A percentile compares a stretch with the other conserved stretches of the same genome.
phyloP scores from a whole-genome alignment of 1,140 invertebrate genomes.

The Bombus soroeensis region DNA sequence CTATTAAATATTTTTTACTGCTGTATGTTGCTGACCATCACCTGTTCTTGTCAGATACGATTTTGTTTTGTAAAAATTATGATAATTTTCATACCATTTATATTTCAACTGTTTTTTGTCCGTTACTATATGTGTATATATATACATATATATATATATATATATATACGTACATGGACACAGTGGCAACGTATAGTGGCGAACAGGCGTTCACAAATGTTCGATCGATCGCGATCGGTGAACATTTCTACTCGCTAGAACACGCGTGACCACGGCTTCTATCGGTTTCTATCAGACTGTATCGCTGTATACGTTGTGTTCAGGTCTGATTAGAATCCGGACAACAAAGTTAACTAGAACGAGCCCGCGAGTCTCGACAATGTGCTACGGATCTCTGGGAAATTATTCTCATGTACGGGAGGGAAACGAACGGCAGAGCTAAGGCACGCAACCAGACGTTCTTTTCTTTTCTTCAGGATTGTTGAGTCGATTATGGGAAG shows the following conservation, averaged over 20 bases:
- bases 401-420: conserved; percentile 9
- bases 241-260: not conserved
- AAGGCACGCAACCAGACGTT: not conserved
- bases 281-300: conserved; percentile 52
- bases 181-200: no score
- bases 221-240: conserved; percentile 12
- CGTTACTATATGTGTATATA: conserved; percentile 21
- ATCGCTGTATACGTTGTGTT: conserved; percentile 48
- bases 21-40: accelerated
- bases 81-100: no score
- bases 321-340: conserved; percentile 42
- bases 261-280: not conserved
- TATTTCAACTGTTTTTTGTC: no score
- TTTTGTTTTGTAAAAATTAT: no score
- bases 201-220: conserved; percentile 14
- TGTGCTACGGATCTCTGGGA: conserved; percentile 28
- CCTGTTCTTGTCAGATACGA: no score
- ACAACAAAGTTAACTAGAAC: conserved; percentile 40
- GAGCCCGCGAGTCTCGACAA: conserved; percentile 14
- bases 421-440: not conserved
- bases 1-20: no score
- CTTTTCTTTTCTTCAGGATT: not conserved
- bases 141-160: conserved; percentile 40
- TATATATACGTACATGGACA: conserved; percentile 36
- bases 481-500: not conserved